phyloP scores from a whole-genome alignment of 1,140 invertebrate species.

The Heliconius melpomene region DNA sequence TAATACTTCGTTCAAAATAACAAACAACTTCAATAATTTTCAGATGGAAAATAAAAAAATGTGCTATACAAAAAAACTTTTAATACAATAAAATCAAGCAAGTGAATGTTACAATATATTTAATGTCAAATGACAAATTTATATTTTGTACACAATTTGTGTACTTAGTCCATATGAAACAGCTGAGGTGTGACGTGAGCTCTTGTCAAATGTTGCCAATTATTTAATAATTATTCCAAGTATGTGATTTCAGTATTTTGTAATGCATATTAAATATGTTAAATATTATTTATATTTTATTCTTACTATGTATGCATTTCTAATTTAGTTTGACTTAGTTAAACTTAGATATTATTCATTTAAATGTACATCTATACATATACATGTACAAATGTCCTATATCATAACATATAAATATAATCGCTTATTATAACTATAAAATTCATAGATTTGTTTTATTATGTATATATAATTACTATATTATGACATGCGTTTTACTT shows the following conservation, averaged over 20 bases:
- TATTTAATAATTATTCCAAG: neutral
- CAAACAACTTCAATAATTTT: no score
- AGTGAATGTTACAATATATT: neutral
- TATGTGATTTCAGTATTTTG: neutral
- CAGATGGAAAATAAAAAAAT: no score
- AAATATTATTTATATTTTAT: neutral
- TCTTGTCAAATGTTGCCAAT: neutral
- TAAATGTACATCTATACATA: neutral
- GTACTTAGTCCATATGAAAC: neutral
- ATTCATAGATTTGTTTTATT: no score
- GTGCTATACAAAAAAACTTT: no score
- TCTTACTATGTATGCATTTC: neutral
- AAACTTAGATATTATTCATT: neutral
- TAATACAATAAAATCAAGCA: no score
- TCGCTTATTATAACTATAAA: no score
- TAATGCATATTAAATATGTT: neutral
- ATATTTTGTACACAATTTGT: neutral
- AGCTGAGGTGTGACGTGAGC: neutral
- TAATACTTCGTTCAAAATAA: conserved; percentile 10
- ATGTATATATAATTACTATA: no score
- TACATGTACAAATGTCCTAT: no score
- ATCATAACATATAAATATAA: no score
- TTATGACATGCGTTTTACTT: no score
- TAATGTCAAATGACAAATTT: neutral
- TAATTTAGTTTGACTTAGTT: no score